Conservation (phyloP, 1,140 invertebrate genomes). For the Bombus terrestris region DNA sequence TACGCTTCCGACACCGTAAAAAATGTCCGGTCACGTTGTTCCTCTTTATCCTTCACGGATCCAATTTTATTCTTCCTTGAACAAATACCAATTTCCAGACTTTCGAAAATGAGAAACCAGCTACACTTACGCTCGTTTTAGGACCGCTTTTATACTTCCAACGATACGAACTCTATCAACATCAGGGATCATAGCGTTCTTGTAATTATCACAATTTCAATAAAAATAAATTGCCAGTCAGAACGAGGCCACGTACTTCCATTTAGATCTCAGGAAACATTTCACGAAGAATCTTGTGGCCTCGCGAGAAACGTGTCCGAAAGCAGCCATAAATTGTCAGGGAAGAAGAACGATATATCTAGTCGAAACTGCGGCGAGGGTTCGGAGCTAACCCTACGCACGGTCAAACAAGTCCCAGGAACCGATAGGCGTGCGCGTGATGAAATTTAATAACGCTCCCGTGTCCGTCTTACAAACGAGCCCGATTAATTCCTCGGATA, state of each 20-base stretch:
- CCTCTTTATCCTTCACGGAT: not conserved
- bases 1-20: not conserved
- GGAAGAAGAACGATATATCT: constrained; percentile 11
- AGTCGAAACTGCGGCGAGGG: not conserved
- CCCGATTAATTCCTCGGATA: constrained; percentile 56
- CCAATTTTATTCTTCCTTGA: not conserved
- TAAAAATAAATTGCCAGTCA: not conserved
- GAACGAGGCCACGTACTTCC: not conserved
- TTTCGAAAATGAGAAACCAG: no score
- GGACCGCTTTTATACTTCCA: no score
- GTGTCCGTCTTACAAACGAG: constrained; percentile 34
- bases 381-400: not conserved
- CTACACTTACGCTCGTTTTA: no score
- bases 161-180: no score
- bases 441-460: constrained; percentile 51
- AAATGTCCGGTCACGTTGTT: not conserved
- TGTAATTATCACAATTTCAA: not conserved
- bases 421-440: constrained; percentile 17
- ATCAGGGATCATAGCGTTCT: not conserved
- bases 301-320: not conserved
- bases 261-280: not conserved
- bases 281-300: not conserved
- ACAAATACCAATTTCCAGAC: no score
- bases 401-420: not conserved
- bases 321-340: not conserved